Evolutionary conservation across 2,797 vertebrate genomes (phyloP).

Genomic region (Spatula clypeata): DNA sequence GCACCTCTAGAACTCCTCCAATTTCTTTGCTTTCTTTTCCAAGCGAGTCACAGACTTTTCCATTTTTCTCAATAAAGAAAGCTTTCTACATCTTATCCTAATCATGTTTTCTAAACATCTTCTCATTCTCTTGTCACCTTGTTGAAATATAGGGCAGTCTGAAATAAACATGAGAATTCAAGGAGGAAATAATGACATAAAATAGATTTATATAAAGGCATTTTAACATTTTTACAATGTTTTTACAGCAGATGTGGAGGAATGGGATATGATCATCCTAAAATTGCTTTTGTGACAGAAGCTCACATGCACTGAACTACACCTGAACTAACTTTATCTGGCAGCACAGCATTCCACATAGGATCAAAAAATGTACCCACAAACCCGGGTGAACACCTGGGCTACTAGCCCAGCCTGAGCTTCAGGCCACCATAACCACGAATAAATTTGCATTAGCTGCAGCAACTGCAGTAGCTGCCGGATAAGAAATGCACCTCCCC

Average conservation of each 20-base stretch:
- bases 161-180: conserved; percentile 24
- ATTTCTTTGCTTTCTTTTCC: neutral
- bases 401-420: neutral
- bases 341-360: neutral
- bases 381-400: neutral
- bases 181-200: neutral
- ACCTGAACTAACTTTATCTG: neutral
- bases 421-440: rapidly evolving
- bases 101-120: neutral
- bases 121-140: neutral
- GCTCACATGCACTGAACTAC: neutral
- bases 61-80: neutral
- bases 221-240: neutral
- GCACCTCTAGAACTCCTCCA: neutral
- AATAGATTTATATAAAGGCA: neutral
- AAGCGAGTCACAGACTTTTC: neutral
- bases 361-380: neutral
- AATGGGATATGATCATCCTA: neutral
- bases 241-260: neutral
- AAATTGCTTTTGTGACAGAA: neutral
- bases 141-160: neutral
- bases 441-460: rapidly evolving
- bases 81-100: neutral
- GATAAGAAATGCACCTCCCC: neutral
- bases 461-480: neutral